These are phyloP conservation scores for Drosophila multiciliata DNA, from an alignment of 2,888 invertebrate genomes.

Conservation along the genomic window DNA sequence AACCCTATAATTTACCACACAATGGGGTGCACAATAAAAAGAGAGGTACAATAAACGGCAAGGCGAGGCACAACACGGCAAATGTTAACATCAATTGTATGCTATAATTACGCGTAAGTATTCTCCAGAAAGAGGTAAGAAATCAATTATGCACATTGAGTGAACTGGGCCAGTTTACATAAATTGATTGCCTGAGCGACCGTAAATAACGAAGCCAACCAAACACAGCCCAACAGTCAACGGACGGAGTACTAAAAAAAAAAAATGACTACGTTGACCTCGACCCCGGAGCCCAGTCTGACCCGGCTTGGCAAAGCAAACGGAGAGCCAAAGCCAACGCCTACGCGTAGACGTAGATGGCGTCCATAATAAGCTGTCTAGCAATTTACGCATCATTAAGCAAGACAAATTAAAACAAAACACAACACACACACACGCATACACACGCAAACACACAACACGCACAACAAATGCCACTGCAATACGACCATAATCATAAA, in stretches of 20 bases:
- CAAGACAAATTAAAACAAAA: constrained; percentile 60
- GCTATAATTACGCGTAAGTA: constrained; percentile 66
- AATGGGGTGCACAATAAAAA: constrained; percentile 43
- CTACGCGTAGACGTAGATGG: constrained; percentile 31
- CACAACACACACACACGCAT: constrained; percentile 7
- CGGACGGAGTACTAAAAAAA: neutral
- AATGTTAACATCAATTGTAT: constrained; percentile 56
- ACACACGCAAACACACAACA: neutral
- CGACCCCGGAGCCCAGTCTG: constrained; percentile 56
- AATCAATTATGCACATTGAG: constrained; percentile 71
- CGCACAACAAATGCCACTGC: constrained; percentile 25
- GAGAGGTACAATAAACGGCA: constrained; percentile 15
- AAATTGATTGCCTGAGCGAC: constrained; percentile 28
- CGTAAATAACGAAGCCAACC: constrained; percentile 11
- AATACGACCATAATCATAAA: constrained; percentile 52
- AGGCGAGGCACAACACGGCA: constrained; percentile 34
- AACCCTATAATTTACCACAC: constrained; percentile 66
- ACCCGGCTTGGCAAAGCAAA: constrained; percentile 15
- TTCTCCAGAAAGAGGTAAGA: constrained; percentile 62
- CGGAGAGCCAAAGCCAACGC: constrained; percentile 24
- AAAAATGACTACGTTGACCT: constrained; percentile 53
- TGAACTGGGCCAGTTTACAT: constrained; percentile 33
- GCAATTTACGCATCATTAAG: constrained; percentile 75
- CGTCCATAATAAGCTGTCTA: constrained; percentile 51
- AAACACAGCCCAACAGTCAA: constrained; percentile 4